phyloP scores from a whole-genome alignment of 2,888 invertebrate genomes.

The Caenorhabditis sp. region DNA sequence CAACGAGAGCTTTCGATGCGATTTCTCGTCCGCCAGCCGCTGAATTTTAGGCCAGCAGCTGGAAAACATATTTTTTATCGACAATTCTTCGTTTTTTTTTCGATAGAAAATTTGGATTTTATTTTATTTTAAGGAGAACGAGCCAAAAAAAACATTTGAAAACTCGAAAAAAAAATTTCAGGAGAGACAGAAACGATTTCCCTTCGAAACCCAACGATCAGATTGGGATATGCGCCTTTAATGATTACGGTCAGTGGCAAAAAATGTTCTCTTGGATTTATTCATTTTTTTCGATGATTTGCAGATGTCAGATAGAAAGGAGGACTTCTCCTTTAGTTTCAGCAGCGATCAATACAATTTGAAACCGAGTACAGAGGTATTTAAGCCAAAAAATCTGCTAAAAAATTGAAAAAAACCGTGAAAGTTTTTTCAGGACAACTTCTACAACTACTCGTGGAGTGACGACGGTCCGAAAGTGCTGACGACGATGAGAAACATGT shows the following conservation, averaged over 20 bases:
- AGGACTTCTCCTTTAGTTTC: slow-evolving; percentile 38
- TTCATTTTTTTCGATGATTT: neutral
- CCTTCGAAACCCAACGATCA: slow-evolving; percentile 6
- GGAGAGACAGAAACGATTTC: slow-evolving; percentile 9
- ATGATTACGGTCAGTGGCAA: slow-evolving; percentile 47
- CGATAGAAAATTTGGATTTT: neutral
- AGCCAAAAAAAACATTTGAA: neutral
- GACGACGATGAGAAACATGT: slow-evolving; percentile 53
- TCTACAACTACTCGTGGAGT: neutral
- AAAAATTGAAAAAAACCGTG: slow-evolving; percentile 1
- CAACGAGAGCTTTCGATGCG: no score
- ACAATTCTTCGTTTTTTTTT: neutral
- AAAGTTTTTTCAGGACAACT: neutral
- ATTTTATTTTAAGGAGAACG: no score
- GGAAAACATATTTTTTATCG: no score
- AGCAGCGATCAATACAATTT: slow-evolving; percentile 39
- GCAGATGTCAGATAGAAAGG: slow-evolving; percentile 50
- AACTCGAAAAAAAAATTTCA: slow-evolving; percentile 4
- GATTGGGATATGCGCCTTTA: slow-evolving; percentile 42
- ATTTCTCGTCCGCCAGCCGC: no score
- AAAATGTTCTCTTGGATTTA: neutral
- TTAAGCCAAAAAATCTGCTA: neutral
- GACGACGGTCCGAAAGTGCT: slow-evolving; percentile 33
- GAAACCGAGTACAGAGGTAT: slow-evolving; percentile 5
- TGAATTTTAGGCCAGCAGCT: no score